A percentile compares a stretch with the other conserved stretches of the same genome.
phyloP scores from a whole-genome alignment of 2,797 vertebrate species.

The Austrolebias charrua region DNA sequence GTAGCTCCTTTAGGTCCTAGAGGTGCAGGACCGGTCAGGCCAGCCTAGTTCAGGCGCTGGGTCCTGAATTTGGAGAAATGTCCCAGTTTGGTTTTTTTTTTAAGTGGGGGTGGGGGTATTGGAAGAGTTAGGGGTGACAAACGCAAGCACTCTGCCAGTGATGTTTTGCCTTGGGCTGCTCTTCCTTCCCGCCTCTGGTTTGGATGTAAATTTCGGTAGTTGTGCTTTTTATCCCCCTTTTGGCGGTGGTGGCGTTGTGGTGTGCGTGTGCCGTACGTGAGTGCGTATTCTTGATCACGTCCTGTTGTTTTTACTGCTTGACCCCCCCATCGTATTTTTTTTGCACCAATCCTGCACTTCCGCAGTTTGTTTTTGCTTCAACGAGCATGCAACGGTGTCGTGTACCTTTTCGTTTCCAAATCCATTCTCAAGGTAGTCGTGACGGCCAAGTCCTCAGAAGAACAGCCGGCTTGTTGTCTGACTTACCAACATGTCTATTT shows the following conservation, averaged over 20 bases:
- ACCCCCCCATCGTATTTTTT: constrained; percentile 63
- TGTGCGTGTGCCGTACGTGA: constrained; percentile 39
- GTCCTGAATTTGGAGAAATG: constrained; percentile 35
- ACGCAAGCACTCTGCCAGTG: constrained; percentile 72
- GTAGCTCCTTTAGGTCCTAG: constrained; percentile 65
- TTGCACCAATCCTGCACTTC: constrained; percentile 63
- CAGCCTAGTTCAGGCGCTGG: constrained; percentile 49
- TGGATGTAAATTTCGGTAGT: constrained; percentile 66
- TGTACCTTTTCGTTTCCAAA: constrained; percentile 46
- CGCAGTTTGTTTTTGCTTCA: constrained; percentile 52
- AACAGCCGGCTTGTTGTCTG: constrained; percentile 49
- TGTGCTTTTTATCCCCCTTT: constrained; percentile 38
- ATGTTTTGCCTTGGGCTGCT: constrained; percentile 81
- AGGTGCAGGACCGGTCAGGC: constrained; percentile 63
- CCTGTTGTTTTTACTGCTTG: constrained; percentile 68
- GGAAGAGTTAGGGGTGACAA: constrained; percentile 56
- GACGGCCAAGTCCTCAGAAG: constrained; percentile 53
- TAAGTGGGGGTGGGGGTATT: constrained; percentile 47
- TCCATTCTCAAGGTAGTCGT: constrained; percentile 59
- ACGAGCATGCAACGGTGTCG: constrained; percentile 75
- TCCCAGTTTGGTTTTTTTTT: constrained; percentile 27
- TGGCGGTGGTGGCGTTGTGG: constrained; percentile 48
- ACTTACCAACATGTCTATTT: constrained; percentile 69
- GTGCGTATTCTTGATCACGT: constrained; percentile 56
- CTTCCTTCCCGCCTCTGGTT: constrained; percentile 75